Percentiles rank a stretch among this genome's conserved stretches.
These are phyloP conservation scores for Erebia ligea DNA, from an alignment of 2,888 invertebrate genomes.

Conservation along the genomic window DNA sequence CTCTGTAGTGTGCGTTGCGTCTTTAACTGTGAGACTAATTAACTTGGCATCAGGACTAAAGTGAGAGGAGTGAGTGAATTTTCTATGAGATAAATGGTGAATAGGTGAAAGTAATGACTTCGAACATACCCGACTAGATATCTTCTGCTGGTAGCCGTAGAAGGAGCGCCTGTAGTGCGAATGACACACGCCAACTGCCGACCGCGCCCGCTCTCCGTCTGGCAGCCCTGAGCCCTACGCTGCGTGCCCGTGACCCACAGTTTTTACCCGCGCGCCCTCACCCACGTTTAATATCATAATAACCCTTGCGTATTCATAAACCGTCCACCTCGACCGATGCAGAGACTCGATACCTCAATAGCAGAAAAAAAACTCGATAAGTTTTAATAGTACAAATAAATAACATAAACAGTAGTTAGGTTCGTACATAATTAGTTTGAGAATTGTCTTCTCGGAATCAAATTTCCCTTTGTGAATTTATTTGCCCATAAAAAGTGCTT, in stretches of 20 bases:
- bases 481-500: conserved; percentile 34
- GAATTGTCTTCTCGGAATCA: conserved; percentile 18
- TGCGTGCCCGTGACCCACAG: conserved; percentile 65
- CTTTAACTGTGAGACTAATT: too few species aligned
- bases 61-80: too few species aligned
- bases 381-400: not conserved
- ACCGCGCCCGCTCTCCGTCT: conserved; percentile 45
- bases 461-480: conserved; percentile 23
- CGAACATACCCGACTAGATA: conserved; percentile 12
- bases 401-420: not conserved
- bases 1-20: too few species aligned
- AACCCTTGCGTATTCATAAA: conserved; percentile 79
- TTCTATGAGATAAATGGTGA: not conserved
- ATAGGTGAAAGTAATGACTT: not conserved
- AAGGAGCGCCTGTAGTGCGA: conserved; percentile 7
- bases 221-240: conserved; percentile 42
- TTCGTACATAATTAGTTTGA: conserved; percentile 19
- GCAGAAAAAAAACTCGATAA: conserved; percentile 6
- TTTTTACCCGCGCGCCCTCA: conserved; percentile 73
- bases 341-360: conserved; percentile 29
- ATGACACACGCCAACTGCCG: conserved; percentile 67
- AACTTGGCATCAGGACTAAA: too few species aligned
- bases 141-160: conserved; percentile 58
- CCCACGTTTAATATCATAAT: conserved; percentile 50
- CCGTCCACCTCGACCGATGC: conserved; percentile 53